Evolutionary conservation across 2,113 vertebrate genomes (phyloP).

Genomic region (Callocephalon fimbriatum): DNA sequence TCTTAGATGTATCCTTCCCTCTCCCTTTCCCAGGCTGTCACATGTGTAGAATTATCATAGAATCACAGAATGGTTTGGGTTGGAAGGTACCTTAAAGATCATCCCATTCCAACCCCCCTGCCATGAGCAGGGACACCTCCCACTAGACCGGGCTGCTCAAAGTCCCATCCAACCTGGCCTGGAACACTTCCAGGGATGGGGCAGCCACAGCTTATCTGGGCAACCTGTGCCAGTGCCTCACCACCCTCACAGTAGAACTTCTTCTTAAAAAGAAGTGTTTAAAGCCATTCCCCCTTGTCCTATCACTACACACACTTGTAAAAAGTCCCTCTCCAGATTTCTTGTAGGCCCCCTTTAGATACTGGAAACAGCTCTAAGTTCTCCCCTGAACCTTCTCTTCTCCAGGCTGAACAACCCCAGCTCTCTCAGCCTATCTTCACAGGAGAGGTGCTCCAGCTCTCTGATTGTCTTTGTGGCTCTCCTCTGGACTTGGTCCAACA

Average conservation of each 20-base stretch:
- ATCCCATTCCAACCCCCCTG: neutral
- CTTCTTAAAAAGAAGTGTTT: neutral
- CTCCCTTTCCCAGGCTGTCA: neutral
- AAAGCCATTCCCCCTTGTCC: neutral
- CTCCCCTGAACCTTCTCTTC: neutral
- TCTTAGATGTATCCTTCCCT: neutral
- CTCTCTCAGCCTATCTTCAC: neutral
- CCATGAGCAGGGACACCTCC: neutral
- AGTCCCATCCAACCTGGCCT: neutral
- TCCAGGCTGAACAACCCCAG: neutral
- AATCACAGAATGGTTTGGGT: neutral
- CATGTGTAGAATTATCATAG: neutral
- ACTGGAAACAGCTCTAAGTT: too few relatives aligned
- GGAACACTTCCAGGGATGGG: neutral
- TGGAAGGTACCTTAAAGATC: neutral
- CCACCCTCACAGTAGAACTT: neutral
- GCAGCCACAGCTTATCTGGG: neutral
- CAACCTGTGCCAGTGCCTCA: neutral
- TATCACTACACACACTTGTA: neutral
- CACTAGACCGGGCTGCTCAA: neutral
- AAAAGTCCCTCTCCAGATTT: neutral
- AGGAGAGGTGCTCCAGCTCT: neutral
- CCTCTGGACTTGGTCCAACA: neutral
- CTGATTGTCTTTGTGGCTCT: neutral
- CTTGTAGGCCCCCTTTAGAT: neutral